phyloP scores from a whole-genome alignment of 30 jellyfish, hydroid and myxozoan genomes.

The Hydractinia symbiolongicarpus region DNA sequence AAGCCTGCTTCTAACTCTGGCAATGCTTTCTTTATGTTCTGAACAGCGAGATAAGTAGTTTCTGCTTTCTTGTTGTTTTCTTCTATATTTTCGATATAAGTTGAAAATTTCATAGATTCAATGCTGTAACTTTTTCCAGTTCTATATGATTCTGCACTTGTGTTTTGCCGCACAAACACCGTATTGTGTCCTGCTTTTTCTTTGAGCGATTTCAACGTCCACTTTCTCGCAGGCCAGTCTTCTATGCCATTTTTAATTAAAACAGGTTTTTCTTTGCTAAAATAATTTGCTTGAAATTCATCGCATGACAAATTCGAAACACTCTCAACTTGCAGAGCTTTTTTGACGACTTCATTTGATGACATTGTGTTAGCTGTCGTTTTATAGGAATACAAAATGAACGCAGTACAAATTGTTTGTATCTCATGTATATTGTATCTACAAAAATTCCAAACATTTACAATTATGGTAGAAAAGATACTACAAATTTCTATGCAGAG shows the following conservation, averaged over 20 bases:
- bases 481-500: too few species aligned
- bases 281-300: constrained; percentile 39
- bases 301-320: constrained; percentile 20
- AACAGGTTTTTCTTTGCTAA: constrained; percentile 66
- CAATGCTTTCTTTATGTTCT: constrained; percentile 76
- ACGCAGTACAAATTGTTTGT: too few species aligned
- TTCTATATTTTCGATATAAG: constrained; percentile 60
- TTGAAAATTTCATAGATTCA: constrained; percentile 72
- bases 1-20: constrained; percentile 74
- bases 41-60: constrained; percentile 92
- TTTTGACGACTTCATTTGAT: background rate
- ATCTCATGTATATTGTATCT: too few species aligned
- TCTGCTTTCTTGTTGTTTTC: constrained; percentile 42
- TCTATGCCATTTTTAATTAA: constrained; percentile 56
- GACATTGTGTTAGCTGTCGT: too few species aligned
- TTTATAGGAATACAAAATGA: too few species aligned
- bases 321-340: background rate
- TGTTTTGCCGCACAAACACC: constrained; percentile 78
- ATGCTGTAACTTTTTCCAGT: constrained; percentile 83
- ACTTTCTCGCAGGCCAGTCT: constrained; percentile 73
- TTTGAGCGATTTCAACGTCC: constrained; percentile 58
- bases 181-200: constrained; percentile 69
- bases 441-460: too few species aligned
- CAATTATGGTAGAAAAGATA: too few species aligned
- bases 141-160: constrained; percentile 62